Percentiles rank a stretch among this genome's conserved stretches.
These are phyloP conservation scores for Pilophorus perplexus DNA, from an alignment of 2,888 invertebrate species.

Conservation along the genomic window DNA sequence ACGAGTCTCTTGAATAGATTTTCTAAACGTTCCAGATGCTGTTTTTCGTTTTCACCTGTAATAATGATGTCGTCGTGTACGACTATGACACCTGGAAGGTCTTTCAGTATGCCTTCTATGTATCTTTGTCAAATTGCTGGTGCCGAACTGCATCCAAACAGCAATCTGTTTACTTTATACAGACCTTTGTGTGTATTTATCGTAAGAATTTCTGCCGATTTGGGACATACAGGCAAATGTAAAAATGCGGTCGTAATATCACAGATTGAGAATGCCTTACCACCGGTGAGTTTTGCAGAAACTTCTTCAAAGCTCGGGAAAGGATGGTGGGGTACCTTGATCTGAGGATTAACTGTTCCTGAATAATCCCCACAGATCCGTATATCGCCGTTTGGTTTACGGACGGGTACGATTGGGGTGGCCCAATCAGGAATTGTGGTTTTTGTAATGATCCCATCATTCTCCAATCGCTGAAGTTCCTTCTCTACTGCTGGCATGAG, in stretches of 20 bases:
- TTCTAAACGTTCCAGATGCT: slow-evolving; percentile 12
- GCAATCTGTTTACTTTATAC: too few relatives aligned
- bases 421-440: slow-evolving; percentile 11
- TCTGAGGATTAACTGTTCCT: neutral
- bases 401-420: slow-evolving; percentile 26
- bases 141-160: too few relatives aligned
- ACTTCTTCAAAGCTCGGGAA: slow-evolving; percentile 19
- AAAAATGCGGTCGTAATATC: slow-evolving; percentile 12
- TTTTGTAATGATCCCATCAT: slow-evolving; percentile 21
- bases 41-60: slow-evolving; percentile 1
- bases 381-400: slow-evolving; percentile 13
- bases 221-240: slow-evolving; percentile 41
- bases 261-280: neutral
- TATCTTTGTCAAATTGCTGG: slow-evolving; percentile 50
- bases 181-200: too few relatives aligned
- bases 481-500: slow-evolving; percentile 6
- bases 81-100: slow-evolving; percentile 17
- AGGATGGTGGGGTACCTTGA: slow-evolving; percentile 49
- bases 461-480: slow-evolving; percentile 9
- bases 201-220: slow-evolving; percentile 50
- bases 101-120: slow-evolving; percentile 28
- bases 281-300: neutral
- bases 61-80: slow-evolving; percentile 28
- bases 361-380: slow-evolving; percentile 18
- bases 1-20: neutral